phyloP scores from a whole-genome alignment of 2,797 vertebrate species.

The Cynopterus sphinx region DNA sequence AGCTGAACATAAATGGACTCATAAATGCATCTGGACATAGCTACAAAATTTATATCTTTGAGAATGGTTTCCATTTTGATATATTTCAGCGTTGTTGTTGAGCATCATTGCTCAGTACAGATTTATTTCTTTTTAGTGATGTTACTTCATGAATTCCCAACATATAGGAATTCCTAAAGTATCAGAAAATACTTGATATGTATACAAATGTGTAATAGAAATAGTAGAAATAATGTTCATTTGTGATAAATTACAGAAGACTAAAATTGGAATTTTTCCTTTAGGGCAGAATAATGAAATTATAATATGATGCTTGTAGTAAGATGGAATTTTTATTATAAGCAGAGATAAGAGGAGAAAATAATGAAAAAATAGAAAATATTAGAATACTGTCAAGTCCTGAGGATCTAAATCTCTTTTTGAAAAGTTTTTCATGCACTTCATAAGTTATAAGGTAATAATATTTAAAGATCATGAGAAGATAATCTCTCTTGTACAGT shows the following conservation, averaged over 20 bases:
- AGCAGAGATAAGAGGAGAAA: not conserved
- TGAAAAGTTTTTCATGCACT: not conserved
- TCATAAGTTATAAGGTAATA: not conserved
- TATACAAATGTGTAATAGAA: not conserved
- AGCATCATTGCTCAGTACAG: not conserved
- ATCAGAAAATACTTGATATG: not conserved
- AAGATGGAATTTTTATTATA: not conserved
- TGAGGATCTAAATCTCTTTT: not conserved
- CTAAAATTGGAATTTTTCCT: not conserved
- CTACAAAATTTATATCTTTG: not conserved
- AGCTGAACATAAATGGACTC: not conserved
- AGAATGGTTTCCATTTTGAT: not conserved
- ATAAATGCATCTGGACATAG: not conserved
- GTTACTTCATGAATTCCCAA: not conserved
- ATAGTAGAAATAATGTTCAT: not conserved
- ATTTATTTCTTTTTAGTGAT: not conserved
- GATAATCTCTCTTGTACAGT: not conserved
- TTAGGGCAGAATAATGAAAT: not conserved
- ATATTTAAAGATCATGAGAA: not conserved
- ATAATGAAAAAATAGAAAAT: not conserved
- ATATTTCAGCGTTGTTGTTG: not conserved
- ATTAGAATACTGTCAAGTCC: not conserved
- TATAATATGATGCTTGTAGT: not conserved
- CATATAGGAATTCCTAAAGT: not conserved
- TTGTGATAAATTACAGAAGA: not conserved